Base-by-base conservation (phyloP, 2,113 vertebrate genomes). In the Ranitomeya imitator region DNA sequence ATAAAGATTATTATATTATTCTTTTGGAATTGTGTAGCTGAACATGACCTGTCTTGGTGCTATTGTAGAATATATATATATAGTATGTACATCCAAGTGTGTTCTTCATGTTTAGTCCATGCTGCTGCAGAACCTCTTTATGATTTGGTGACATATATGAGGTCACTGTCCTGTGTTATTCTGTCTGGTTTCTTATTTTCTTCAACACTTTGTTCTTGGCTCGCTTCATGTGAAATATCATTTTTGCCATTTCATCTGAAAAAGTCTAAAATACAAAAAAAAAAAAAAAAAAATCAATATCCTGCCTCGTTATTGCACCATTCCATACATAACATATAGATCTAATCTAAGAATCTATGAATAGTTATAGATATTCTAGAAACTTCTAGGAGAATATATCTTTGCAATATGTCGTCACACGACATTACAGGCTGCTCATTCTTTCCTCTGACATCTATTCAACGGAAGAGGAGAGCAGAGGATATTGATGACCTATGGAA, bases 141-240 rank as follows among this genome's bases (percentile, higher is more conserved):
- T 3, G 11, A 67, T 67, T 8, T 31, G 55, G 9, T 57, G 55
- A 57, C 1, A 57, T 31, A 67, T 23, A 11, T 6, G 31, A 73
- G 26, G 2, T 31, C 16, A 45, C 4, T 16, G 69, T 37, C 69
- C 69, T 11, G 6, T 71, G 19, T 65, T 57, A 83, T 57, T 77
- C 31, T 16, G 37, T 23, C 37, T 84, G 51, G 23, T 52, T 60
- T 55, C 82, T 84, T 54, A 78, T 61, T 45, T 85, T 89, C 18
- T 14, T 77, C 82, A 89, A 18, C 13, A 85, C 81, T 59, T 16
- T 67, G n/a, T 79, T 89, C 51, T 89, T 89, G n/a, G 74, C 69
- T 21, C 60, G 18, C 52, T 89, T 89, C 82, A 89, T 54, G n/a
- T 79, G 82, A 31, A 89, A 89, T 52, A 89, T 89, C 88, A 86